Conservation (phyloP, 2,888 invertebrate genomes). For the Spodoptera exigua region DNA sequence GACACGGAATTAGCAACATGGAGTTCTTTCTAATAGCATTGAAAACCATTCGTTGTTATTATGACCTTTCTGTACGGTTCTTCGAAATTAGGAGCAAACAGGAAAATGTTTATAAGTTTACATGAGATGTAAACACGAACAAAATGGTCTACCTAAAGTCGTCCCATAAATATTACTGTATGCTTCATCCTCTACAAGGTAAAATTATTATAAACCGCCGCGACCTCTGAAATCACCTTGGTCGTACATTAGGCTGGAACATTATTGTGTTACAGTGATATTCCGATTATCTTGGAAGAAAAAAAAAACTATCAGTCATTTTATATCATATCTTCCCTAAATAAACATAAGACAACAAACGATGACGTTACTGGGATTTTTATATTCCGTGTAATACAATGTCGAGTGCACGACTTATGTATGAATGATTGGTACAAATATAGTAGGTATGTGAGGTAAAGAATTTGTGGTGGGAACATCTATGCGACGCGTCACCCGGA, state of each 20-base stretch:
- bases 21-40: conserved; percentile 54
- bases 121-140: conserved; percentile 20
- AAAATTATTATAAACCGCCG: conserved; percentile 55
- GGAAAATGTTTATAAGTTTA: conserved; percentile 53
- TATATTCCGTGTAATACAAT: conserved; percentile 63
- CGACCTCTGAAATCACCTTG: conserved; percentile 70
- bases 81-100: conserved; percentile 60
- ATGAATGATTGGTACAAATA: conserved; percentile 58
- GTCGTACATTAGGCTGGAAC: conserved; percentile 51
- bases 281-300: conserved; percentile 17
- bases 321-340: conserved; percentile 36
- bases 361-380: conserved; percentile 56
- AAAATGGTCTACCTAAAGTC: conserved; percentile 27
- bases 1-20: conserved; percentile 37
- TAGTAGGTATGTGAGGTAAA: conserved; percentile 68
- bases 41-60: conserved; percentile 35
- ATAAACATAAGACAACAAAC: conserved; percentile 49
- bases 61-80: conserved; percentile 64
- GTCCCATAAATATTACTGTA: conserved; percentile 48
- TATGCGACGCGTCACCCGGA: conserved; percentile 59
- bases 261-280: conserved; percentile 22
- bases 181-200: conserved; percentile 55
- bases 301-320: conserved; percentile 25
- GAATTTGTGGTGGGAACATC: conserved; percentile 69
- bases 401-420: conserved; percentile 58